Conservation (phyloP, 2,888 invertebrate species). For the Sinotaia quadrata region DNA sequence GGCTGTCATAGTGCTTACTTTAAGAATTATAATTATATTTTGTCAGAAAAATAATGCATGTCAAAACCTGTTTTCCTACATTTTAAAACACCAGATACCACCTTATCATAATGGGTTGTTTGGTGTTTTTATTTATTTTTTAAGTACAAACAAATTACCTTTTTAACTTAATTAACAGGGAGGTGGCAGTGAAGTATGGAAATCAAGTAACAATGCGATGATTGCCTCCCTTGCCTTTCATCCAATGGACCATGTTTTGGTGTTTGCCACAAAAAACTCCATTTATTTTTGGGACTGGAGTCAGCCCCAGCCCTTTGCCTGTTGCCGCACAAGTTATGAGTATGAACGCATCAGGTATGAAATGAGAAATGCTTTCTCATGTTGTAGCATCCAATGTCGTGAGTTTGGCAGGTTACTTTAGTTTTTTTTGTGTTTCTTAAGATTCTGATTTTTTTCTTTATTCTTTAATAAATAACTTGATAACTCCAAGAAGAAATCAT, state of each 20-base stretch:
- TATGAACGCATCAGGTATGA: conserved; percentile 86
- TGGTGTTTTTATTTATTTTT: too few relatives aligned
- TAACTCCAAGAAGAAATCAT: too few relatives aligned
- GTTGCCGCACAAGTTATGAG: conserved; percentile 82
- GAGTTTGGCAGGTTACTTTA: not conserved
- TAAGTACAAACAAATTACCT: too few relatives aligned
- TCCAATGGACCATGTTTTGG: conserved; percentile 84
- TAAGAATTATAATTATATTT: too few relatives aligned
- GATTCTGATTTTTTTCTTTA: not conserved
- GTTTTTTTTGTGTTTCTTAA: not conserved
- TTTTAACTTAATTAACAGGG: conserved; percentile 80
- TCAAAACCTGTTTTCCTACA: too few relatives aligned
- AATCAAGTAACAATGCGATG: conserved; percentile 80
- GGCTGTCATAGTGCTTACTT: too few relatives aligned
- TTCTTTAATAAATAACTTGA: too few relatives aligned
- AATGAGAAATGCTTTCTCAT: not conserved
- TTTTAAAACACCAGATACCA: too few relatives aligned
- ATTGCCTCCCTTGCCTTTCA: conserved; percentile 91
- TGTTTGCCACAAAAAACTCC: conserved; percentile 88
- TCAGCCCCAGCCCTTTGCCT: conserved; percentile 81
- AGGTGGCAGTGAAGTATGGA: conserved; percentile 86
- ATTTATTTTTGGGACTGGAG: conserved; percentile 93
- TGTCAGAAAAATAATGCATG: too few relatives aligned
- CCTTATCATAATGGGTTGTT: too few relatives aligned
- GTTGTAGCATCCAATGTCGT: too few relatives aligned